Conservation (phyloP, 2,797 vertebrate genomes). For the Petrocephalus schoutedeni region DNA sequence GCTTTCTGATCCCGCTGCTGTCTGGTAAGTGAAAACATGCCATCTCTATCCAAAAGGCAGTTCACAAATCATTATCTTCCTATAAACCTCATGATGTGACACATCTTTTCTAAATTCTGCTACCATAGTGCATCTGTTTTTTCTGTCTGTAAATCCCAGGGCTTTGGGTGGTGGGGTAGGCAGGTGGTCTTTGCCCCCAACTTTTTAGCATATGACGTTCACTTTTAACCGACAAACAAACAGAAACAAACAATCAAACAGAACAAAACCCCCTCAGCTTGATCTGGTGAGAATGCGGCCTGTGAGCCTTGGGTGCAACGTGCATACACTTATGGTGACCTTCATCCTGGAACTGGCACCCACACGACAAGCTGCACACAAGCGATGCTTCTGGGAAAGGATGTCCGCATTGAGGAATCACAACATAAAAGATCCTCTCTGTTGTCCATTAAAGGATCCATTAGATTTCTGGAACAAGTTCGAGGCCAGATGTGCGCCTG, state of each 20-base stretch:
- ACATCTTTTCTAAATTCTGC: not conserved
- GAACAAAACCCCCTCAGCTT: not conserved
- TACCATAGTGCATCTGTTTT: not conserved
- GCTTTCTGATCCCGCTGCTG: slow-evolving; percentile 21
- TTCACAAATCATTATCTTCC: not conserved
- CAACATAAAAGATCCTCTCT: not conserved
- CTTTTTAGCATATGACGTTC: not conserved
- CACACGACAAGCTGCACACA: not conserved
- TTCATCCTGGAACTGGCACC: not conserved
- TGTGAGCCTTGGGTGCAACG: not conserved
- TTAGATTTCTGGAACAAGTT: not conserved
- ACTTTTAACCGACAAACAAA: not conserved
- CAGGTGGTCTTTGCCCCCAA: not conserved
- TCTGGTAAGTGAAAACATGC: not conserved
- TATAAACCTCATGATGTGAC: not conserved
- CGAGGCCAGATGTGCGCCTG: not conserved
- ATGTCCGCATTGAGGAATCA: not conserved
- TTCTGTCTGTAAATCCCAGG: not conserved
- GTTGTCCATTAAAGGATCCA: not conserved
- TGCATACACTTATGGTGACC: not conserved
- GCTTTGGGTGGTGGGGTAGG: not conserved
- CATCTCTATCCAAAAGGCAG: not conserved
- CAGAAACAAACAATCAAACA: not conserved
- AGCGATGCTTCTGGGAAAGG: not conserved
- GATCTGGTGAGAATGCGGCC: not conserved